phyloP scores from a whole-genome alignment of 1,140 invertebrate genomes.

The Aphidius ervi region DNA sequence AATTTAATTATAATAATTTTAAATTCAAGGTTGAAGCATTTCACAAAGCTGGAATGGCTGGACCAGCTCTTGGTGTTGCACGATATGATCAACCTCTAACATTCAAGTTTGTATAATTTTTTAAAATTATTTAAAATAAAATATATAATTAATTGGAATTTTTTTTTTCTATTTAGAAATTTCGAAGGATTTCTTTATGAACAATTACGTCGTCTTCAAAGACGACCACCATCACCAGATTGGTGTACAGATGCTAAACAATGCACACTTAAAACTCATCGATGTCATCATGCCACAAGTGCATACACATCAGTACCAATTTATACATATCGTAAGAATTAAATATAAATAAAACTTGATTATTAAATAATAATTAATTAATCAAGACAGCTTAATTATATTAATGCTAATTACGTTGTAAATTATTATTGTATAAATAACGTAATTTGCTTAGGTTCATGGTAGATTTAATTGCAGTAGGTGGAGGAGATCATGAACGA shows the following conservation, averaged over 20 bases:
- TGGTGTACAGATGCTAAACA: slow-evolving; percentile 58
- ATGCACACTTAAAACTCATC: slow-evolving; percentile 79
- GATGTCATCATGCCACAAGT: slow-evolving; percentile 84
- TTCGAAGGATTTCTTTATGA: slow-evolving; percentile 92
- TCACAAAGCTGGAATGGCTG: slow-evolving; percentile 47
- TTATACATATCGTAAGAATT: slow-evolving; percentile 49
- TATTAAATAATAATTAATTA: slow-evolving; percentile 3
- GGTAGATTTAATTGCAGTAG: slow-evolving; percentile 53
- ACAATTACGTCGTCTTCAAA: slow-evolving; percentile 74
- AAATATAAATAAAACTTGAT: background rate
- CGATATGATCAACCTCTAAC: slow-evolving; percentile 49
- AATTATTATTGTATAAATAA: slow-evolving; percentile 22
- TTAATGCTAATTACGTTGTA: background rate
- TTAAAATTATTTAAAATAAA: background rate
- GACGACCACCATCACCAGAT: slow-evolving; percentile 55
- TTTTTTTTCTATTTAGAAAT: slow-evolving; percentile 53
- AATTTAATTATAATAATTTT: slow-evolving; percentile 13
- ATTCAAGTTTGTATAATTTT: slow-evolving; percentile 37
- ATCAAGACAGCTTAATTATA: background rate
- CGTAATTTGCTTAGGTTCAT: slow-evolving; percentile 44
- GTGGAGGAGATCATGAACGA: slow-evolving; percentile 45
- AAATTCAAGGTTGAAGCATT: slow-evolving; percentile 45
- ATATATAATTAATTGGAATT: background rate
- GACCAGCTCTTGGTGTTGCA: slow-evolving; percentile 46
- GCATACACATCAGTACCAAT: slow-evolving; percentile 82